phyloP scores from a whole-genome alignment of 2,797 vertebrate genomes.

The Simalia tracyae region DNA sequence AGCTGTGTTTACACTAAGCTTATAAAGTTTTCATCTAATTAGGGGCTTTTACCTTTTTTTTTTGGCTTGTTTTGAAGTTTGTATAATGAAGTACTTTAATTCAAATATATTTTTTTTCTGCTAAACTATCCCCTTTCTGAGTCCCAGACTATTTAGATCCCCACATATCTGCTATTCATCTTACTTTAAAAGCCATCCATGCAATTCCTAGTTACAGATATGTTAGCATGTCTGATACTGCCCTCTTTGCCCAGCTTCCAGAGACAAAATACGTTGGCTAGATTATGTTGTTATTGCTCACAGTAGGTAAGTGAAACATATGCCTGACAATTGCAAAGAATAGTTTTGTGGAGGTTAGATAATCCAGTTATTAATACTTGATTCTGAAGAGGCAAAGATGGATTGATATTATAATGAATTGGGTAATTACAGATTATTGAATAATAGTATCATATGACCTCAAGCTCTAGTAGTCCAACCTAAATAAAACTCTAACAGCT shows the following conservation, averaged over 20 bases:
- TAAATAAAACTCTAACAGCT: not conserved
- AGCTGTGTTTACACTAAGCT: not conserved
- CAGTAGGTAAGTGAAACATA: not conserved
- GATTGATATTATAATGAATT: not conserved
- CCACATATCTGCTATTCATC: not conserved
- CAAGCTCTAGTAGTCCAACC: not conserved
- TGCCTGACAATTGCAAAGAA: not conserved
- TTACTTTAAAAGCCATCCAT: not conserved
- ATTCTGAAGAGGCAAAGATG: not conserved
- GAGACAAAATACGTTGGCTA: not conserved
- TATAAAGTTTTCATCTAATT: conserved; percentile 12
- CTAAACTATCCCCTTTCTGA: not conserved
- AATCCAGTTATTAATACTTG: conserved; percentile 2
- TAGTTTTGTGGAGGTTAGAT: not conserved
- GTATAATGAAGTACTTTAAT: conserved; percentile 5
- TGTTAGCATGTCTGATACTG: not conserved
- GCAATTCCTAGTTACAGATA: not conserved
- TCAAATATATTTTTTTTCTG: conserved; percentile 19
- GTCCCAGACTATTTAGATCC: not conserved
- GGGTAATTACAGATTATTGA: not conserved
- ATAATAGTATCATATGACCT: not conserved
- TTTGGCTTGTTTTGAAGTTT: not conserved
- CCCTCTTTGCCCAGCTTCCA: not conserved
- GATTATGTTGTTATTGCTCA: conserved; percentile 24
- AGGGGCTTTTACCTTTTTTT: not conserved